Percentiles rank a stretch among this genome's conserved stretches.
Evolutionary conservation across 2,113 vertebrate species (phyloP).

Genomic region (Nycticryphes semicollaris): DNA sequence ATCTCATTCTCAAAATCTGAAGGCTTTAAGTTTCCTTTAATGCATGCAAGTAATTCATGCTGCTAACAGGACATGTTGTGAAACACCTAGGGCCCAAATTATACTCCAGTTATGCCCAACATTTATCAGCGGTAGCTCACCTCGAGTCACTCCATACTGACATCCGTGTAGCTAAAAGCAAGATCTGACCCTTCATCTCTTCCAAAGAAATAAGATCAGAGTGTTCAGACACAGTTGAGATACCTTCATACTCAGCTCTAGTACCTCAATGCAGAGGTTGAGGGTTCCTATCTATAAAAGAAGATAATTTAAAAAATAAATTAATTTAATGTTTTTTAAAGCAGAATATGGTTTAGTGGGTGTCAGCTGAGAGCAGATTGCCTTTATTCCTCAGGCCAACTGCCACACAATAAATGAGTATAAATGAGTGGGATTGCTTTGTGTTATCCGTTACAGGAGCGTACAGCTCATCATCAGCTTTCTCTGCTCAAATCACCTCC

Average conservation of each 20-base stretch:
- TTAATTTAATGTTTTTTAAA: neutral
- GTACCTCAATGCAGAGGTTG: neutral
- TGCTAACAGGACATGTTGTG: rapidly evolving
- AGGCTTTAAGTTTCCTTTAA: neutral
- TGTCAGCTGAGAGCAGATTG: neutral
- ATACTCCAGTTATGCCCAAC: neutral
- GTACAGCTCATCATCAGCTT: neutral
- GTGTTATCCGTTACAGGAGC: neutral
- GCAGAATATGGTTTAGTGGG: neutral
- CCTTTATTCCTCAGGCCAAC: neutral
- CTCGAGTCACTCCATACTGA: neutral
- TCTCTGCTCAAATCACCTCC: neutral
- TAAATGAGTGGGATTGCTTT: neutral
- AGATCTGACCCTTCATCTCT: neutral
- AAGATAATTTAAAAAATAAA: neutral
- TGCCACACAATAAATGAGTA: neutral
- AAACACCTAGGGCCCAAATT: neutral
- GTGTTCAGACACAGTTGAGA: neutral
- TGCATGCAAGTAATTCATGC: rapidly evolving
- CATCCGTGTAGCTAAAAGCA: neutral
- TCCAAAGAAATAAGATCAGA: neutral
- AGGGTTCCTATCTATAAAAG: neutral
- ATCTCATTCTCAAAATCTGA: neutral
- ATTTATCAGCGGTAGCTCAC: neutral
- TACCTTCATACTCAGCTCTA: neutral